phyloP scores from a whole-genome alignment of 2,797 vertebrate species.

The Carapus acus region DNA sequence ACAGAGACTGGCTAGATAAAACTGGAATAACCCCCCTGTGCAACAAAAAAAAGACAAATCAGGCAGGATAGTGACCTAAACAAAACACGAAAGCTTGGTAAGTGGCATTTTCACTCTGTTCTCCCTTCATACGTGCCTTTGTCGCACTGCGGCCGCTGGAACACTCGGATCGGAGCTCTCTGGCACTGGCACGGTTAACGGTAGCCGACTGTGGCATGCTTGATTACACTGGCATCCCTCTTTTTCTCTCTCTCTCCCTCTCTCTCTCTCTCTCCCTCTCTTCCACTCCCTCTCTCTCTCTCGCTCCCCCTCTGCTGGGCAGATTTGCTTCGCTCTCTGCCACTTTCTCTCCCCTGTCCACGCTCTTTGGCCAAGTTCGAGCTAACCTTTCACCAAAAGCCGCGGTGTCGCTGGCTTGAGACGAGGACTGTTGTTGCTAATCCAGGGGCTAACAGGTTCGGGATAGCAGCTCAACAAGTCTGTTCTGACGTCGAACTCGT shows the following conservation, averaged over 20 bases:
- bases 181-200: conserved; percentile 72
- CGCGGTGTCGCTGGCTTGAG: conserved; percentile 68
- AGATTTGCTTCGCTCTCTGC: conserved; percentile 54
- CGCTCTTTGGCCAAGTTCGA: conserved; percentile 61
- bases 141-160: conserved; percentile 58
- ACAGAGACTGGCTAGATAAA: conserved; percentile 32
- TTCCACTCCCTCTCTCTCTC: conserved; percentile 33
- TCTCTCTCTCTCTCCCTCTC: conserved; percentile 55
- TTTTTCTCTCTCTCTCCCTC: conserved; percentile 18
- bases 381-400: conserved; percentile 75
- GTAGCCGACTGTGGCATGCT: conserved; percentile 79
- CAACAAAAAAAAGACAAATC: conserved; percentile 47
- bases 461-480: conserved; percentile 31
- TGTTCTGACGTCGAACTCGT: no score
- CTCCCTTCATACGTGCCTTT: conserved; percentile 62
- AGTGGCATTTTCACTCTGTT: conserved; percentile 58
- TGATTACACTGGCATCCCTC: conserved; percentile 81
- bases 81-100: conserved; percentile 68
- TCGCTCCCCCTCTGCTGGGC: conserved; percentile 58
- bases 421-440: conserved; percentile 74
- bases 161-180: conserved; percentile 47
- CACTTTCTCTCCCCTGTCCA: conserved; percentile 39
- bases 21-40: conserved; percentile 1
- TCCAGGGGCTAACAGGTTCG: conserved; percentile 36
- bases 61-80: conserved; percentile 58